Evolutionary conservation across 2,113 vertebrate genomes (phyloP).

Genomic region (Crypturellus undulatus): DNA sequence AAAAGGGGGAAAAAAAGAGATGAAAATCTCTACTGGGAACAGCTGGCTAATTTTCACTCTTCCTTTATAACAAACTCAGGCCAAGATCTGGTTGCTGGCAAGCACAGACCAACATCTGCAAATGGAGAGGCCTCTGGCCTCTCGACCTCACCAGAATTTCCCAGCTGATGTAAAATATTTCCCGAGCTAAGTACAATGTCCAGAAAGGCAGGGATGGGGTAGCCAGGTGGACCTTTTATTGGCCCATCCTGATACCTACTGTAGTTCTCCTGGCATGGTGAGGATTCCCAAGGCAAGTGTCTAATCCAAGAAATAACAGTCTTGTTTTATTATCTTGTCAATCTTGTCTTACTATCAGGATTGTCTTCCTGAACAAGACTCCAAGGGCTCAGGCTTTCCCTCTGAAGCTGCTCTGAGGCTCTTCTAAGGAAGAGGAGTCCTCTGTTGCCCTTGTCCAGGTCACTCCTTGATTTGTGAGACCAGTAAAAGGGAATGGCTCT

Average conservation of each 20-base stretch:
- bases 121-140: conserved; percentile 46
- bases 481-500: neutral
- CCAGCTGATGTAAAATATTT: neutral
- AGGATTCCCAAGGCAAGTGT: neutral
- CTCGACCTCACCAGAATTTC: conserved; percentile 38
- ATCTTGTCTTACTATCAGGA: too few species aligned
- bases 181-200: neutral
- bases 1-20: neutral
- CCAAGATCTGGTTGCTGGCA: conserved; percentile 59
- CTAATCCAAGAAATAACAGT: neutral
- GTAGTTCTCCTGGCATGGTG: neutral
- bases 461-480: neutral
- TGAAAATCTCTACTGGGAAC: conserved; percentile 40
- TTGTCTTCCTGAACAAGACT: neutral
- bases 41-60: conserved; percentile 62
- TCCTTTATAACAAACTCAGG: conserved; percentile 47
- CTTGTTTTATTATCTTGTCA: too few species aligned
- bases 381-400: neutral
- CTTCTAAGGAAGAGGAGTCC: neutral
- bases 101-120: conserved; percentile 65
- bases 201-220: neutral
- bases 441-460: neutral
- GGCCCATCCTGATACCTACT: neutral
- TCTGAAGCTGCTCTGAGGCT: neutral
- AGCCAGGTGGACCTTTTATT: neutral